Base-by-base conservation (phyloP, 2,797 vertebrate species). In the Enteromius anoplus region DNA sequence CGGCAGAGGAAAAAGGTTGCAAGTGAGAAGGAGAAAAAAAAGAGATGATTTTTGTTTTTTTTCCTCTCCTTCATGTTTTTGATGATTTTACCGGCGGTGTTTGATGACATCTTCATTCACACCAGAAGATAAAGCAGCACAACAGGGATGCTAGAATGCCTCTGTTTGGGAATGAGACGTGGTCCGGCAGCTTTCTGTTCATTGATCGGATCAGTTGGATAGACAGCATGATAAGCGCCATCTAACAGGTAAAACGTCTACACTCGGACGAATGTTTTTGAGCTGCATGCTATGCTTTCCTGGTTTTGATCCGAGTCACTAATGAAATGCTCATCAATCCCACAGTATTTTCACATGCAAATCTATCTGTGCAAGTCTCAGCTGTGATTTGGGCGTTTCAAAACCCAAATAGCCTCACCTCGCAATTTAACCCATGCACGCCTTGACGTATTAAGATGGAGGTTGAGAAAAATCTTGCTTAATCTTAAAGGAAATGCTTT, bases 1-100 rank as follows among this genome's bases (percentile, higher is more conserved):
- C 68, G 53, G 58, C 78, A 55, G 79, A 80, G 55, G 53, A 71
- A 62, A 72, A 78, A 65, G 68, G 32, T 60, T 65, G 49, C 71
- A 51, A 83, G 47, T 73, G 72, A 80, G 58, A 75, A 78, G 75
- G 88, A 90, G 84, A 75, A 66, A 87, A 84, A 64, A 62, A 32
- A 53, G 19, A 80, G 58, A 82, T 76, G n/a, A 23, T 82, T 82
- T 83, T 87, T 91, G 86, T 87, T 89, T 87, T 89, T 86, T 26
- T 26, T 11, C 7, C 19, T 2, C 21, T 3, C 23, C 15, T 37
- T 71, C 14, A 8, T 34, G 21, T 86, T 66, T 60, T 64, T 3
- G 64, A 84, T 84, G 84, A 85, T 89, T 89, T 85, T 64, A 80
- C 81, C 53, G 86, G 68, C 17, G 4, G 75, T 7, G 79, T 86